Evolutionary conservation across 92 coral and sea anemone species (phyloP), one percentile per base, ranked within the genome.

Genomic region (Epizoanthus fatuus): DNA sequence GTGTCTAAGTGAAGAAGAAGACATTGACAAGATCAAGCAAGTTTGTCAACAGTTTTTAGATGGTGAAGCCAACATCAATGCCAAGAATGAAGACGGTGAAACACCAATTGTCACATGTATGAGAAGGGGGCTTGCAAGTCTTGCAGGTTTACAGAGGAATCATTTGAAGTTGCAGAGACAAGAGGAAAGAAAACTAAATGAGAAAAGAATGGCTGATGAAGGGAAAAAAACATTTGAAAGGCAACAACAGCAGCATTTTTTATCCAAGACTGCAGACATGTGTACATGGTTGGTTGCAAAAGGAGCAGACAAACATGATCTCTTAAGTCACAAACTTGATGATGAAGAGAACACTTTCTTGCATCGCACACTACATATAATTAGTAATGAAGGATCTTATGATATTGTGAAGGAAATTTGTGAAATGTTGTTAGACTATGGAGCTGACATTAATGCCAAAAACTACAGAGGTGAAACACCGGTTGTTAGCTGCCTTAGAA

Each of bases 401-500:
- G 67, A 22, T 22, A 2, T 13, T 8, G 10, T 62, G 67, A 19
- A 20, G 67, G 67, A 62, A 6, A 62, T 62, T 4, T 62, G 67
- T 35, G 32, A 67, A 38, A 42, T 67, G 22, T 40, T 69, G 20
- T 69, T 69, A 69, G 74, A 69, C 51, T 1, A 14, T 69, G 74
- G 74, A 16, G 74, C 51, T 4, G 74, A 69, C 29, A 40, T 69
- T 40, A 69, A 69, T 40, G 54, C 74, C 1, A 7, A 69, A 39
- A 42, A 69, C 44, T 3, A 5, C 17, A 4, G 4, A 2, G 14
- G 13, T 37, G 51, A 69, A 69, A 69, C 53, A 69, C 54, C 74
- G 1, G 15, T 69, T 69, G 74, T 40, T 47, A 69, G 54, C 22
- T 69, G 74, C 19, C 74, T 69, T 69, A 69, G 54, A 69, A 14